Evolutionary conservation across 2,113 vertebrate genomes (phyloP), one percentile per base, ranked within the genome.

Genomic region (Harpagus bidentatus): DNA sequence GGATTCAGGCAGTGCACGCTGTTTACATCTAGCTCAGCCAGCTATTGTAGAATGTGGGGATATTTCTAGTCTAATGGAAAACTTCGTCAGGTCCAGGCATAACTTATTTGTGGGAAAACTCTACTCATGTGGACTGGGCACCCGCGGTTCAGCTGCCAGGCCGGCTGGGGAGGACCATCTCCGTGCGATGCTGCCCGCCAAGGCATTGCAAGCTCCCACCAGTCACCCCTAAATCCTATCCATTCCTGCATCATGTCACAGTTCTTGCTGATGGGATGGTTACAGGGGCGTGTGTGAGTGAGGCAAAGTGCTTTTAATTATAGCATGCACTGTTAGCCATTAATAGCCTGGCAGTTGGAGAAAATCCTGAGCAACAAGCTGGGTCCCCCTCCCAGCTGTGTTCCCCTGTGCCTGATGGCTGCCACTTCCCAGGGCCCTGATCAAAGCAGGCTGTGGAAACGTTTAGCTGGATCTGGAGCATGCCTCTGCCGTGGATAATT

Each of bases 141-240:
- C 16, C 23, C 20, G 1, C 3, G 4, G 15, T 42, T 50, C 2
- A 0, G 53, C 36, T 22, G 50, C 32, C 6, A 9, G 55, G 14
- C 20, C 1, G 4, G 81, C 16, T 2, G 2, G 56, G 29, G 36
- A 47, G 67, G 67, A 36, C 25, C 7, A 1, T 2, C 2, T 50
- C 52, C 12, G 0, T 3, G 9, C 5, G 3, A 19, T 8, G 32
- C 48, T 72, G 58, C 47, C 38, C 2, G 2, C 13, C 3, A 3
- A 17, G 47, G 13, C 36, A 26, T 21, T 6, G 71, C 1, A 5
- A 40, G 50, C 12, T 50, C 59, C 59, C 50, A 9, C 28, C 21
- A 23, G 40, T 8, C 71, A 47, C 50, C 29, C 83, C 83, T 4
- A 9, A 22, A 12, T 18, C 59, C 34, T 8, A 6, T 3, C 21